Conservation (phyloP, 2,113 vertebrate species). For the Empidonax alnorum region DNA sequence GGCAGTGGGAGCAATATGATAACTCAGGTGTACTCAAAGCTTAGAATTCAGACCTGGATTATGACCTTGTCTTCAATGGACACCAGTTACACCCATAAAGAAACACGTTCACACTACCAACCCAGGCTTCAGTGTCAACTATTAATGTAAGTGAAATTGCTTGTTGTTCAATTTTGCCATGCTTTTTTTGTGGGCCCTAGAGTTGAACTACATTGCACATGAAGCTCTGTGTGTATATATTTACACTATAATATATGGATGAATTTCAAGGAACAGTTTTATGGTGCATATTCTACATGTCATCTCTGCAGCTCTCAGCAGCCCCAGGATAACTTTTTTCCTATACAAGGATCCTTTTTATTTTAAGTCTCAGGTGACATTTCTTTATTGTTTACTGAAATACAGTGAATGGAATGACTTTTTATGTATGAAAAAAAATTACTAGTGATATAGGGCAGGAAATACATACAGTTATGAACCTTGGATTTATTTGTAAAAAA, state of each 20-base stretch:
- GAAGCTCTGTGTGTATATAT: background rate
- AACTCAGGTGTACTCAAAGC: background rate
- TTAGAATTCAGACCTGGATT: background rate
- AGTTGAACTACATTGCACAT: background rate
- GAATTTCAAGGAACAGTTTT: background rate
- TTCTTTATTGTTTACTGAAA: background rate
- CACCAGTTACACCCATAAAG: background rate
- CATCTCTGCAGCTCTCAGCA: background rate
- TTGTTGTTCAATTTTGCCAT: background rate
- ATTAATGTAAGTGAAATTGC: background rate
- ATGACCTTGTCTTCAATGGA: background rate
- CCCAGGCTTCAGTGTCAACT: background rate
- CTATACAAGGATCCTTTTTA: background rate
- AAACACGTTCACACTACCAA: background rate
- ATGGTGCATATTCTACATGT: background rate
- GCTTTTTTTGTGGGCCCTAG: background rate
- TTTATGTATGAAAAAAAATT: background rate
- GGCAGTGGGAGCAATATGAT: fast-evolving
- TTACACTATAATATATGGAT: background rate
- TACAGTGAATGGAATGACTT: background rate
- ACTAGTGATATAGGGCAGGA: background rate
- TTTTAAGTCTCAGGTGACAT: background rate
- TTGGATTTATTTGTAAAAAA: background rate
- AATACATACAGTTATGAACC: background rate
- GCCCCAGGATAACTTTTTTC: background rate